Percentiles rank a stretch among this genome's conserved stretches.
Evolutionary conservation across 2,888 invertebrate species (phyloP).

Genomic region (Drosophila hamatofila): DNA sequence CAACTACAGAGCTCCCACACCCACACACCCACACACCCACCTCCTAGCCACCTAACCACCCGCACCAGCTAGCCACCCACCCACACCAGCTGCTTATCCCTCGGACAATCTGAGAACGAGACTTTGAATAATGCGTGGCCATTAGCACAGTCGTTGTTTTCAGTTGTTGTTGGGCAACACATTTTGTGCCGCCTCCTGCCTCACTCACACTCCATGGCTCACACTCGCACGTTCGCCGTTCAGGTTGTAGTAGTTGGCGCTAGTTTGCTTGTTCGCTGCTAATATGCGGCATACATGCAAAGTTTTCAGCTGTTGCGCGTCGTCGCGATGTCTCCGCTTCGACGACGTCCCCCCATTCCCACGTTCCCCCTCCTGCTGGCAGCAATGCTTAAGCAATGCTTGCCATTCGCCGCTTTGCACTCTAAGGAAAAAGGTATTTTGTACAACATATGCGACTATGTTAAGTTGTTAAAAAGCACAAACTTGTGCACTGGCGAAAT

Average conservation of each 20-base stretch:
- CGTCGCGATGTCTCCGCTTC: slow-evolving; percentile 7
- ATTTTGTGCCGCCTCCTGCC: slow-evolving; percentile 33
- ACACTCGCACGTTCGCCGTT: neutral
- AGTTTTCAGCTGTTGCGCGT: slow-evolving; percentile 67
- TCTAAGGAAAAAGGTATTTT: slow-evolving; percentile 77
- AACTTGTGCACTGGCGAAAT: slow-evolving; percentile 61
- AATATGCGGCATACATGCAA: slow-evolving; percentile 78
- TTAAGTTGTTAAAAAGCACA: slow-evolving; percentile 76
- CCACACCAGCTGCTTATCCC: slow-evolving; percentile 54
- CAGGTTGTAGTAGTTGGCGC: slow-evolving; percentile 33
- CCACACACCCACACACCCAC: neutral
- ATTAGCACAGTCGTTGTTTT: slow-evolving; percentile 61
- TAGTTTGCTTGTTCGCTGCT: slow-evolving; percentile 68
- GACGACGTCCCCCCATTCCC: neutral
- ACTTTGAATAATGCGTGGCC: slow-evolving; percentile 77
- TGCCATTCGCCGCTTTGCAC: slow-evolving; percentile 54
- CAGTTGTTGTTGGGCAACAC: slow-evolving; percentile 55
- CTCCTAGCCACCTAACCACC: neutral
- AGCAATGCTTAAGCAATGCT: slow-evolving; percentile 25
- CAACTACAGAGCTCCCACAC: slow-evolving; percentile 26
- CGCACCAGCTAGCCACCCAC: neutral
- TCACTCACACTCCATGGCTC: neutral
- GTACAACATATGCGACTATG: slow-evolving; percentile 70
- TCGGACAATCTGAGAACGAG: slow-evolving; percentile 74
- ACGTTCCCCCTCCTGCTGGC: neutral